Conservation (phyloP, 1,140 invertebrate genomes). For the Doryteuthis pealeii region DNA sequence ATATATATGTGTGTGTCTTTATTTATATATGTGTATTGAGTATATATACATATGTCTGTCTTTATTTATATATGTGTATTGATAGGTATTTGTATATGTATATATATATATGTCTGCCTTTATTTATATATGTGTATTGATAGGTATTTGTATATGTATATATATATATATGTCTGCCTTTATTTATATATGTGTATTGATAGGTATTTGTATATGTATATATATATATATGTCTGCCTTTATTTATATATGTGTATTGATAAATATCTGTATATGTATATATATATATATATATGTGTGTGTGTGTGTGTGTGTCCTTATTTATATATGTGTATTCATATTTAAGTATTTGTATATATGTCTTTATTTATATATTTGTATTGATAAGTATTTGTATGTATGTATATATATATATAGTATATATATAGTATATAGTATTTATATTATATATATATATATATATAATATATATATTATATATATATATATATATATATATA, state of each 20-base stretch:
- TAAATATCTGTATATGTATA: not conserved
- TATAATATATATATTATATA: slow-evolving; percentile 2
- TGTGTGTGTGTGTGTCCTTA: not conserved
- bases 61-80: not conserved
- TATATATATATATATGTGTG: not conserved
- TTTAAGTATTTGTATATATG: not conserved
- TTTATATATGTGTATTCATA: not conserved
- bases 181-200: not conserved
- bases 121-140: not conserved
- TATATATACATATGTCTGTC: not conserved
- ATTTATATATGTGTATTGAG: not conserved
- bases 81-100: not conserved
- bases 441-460: slow-evolving; percentile 8
- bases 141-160: not conserved
- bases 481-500: slow-evolving; percentile 3
- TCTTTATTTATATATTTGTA: not conserved
- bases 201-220: not conserved
- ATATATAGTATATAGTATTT: not conserved
- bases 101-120: not conserved
- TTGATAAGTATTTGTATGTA: not conserved
- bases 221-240: not conserved
- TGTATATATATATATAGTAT: not conserved
- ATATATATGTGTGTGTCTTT: not conserved
- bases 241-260: not conserved
- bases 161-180: not conserved